phyloP scores from a whole-genome alignment of 2,113 vertebrate genomes.

The Apteryx owenii region DNA sequence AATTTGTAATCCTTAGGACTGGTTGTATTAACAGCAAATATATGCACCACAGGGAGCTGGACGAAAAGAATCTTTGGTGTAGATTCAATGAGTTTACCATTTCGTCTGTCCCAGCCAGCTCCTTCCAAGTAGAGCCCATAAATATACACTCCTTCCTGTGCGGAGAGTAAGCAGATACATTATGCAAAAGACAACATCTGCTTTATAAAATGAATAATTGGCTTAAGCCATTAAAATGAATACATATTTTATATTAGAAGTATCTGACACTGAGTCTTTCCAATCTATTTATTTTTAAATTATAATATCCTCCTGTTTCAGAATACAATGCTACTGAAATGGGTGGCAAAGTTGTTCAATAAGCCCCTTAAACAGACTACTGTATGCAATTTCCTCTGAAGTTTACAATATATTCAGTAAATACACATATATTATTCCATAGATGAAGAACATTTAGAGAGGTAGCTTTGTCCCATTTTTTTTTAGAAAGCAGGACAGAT shows the following conservation, averaged over 20 bases:
- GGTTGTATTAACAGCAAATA: conserved; percentile 77
- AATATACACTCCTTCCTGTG: conserved; percentile 81
- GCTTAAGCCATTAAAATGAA: neutral
- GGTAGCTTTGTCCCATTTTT: neutral
- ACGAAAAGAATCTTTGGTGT: conserved; percentile 80
- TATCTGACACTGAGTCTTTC: neutral
- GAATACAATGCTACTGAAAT: neutral
- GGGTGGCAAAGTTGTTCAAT: neutral
- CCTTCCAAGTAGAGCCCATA: conserved; percentile 81
- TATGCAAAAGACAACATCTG: neutral
- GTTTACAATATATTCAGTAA: neutral
- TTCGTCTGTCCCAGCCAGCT: conserved; percentile 79
- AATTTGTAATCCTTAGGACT: conserved; percentile 74
- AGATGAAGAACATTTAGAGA: neutral
- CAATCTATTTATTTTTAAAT: neutral
- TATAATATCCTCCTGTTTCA: neutral
- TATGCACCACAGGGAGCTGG: conserved; percentile 76
- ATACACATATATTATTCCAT: neutral
- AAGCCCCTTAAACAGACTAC: neutral
- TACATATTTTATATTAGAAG: neutral
- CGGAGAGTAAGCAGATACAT: neutral
- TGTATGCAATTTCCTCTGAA: neutral
- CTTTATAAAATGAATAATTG: neutral
- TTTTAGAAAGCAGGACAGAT: too few species aligned
- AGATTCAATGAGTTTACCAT: conserved; percentile 74